These are phyloP conservation scores for Glossophaga mutica DNA, from an alignment of 2,797 vertebrate genomes.

Conservation along the genomic window DNA sequence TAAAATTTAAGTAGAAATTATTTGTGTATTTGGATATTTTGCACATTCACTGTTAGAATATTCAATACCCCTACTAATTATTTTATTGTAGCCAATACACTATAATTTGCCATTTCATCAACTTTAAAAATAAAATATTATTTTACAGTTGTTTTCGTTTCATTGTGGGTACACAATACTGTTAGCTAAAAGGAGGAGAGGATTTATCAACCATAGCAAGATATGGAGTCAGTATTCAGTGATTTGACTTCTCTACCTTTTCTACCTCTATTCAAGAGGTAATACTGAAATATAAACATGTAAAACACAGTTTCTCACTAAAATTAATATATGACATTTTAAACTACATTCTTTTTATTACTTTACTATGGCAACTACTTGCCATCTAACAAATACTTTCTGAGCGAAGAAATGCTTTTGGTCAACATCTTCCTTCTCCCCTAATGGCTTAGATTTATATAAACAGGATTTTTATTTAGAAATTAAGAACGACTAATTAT, in stretches of 20 bases:
- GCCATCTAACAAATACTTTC: neutral
- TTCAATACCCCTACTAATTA: neutral
- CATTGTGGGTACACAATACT: neutral
- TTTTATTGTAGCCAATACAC: neutral
- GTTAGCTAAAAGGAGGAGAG: neutral
- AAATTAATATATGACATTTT: neutral
- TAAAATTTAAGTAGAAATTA: neutral
- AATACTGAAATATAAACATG: neutral
- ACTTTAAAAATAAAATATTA: neutral
- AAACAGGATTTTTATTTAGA: neutral
- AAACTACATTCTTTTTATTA: neutral
- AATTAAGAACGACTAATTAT: neutral
- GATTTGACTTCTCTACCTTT: neutral
- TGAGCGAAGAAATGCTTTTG: neutral
- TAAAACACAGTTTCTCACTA: neutral
- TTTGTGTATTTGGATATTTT: neutral
- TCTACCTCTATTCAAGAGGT: neutral
- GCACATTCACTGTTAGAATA: neutral
- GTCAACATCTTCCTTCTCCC: accelerated
- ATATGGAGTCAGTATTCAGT: neutral
- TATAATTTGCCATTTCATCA: neutral
- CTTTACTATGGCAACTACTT: neutral
- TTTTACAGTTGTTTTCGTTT: neutral
- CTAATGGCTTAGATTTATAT: neutral
- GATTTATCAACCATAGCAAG: neutral